Conservation (phyloP, 2,888 invertebrate genomes). For the Taphrorychus bicolor region DNA sequence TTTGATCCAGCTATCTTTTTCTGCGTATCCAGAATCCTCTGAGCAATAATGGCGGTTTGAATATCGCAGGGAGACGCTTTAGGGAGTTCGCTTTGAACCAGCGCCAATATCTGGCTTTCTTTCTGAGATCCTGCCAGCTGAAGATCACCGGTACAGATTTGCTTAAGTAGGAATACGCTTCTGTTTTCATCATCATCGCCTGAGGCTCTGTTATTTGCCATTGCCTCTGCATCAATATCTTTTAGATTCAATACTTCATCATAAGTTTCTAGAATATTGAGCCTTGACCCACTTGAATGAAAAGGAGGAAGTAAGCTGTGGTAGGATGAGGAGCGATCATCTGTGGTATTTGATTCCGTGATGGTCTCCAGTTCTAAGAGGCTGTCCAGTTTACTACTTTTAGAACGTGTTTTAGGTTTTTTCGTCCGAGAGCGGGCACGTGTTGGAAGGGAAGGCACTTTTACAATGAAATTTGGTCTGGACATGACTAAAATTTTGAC, state of each 20-base stretch:
- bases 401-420: no score
- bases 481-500: no score
- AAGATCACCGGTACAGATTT: conserved; percentile 19
- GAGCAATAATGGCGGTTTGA: conserved; percentile 20
- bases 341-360: no score
- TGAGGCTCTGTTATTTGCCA: neutral
- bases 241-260: conserved; percentile 41
- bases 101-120: conserved; percentile 2
- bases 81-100: conserved; percentile 13
- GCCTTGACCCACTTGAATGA: neutral
- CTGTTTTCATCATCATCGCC: neutral
- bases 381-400: no score
- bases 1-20: conserved; percentile 7
- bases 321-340: no score
- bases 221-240: conserved; percentile 3
- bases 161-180: conserved; percentile 20
- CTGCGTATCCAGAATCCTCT: conserved; percentile 18
- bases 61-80: conserved; percentile 6
- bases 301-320: no score
- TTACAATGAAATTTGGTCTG: no score
- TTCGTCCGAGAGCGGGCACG: no score
- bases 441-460: no score
- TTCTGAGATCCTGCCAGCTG: conserved; percentile 2
- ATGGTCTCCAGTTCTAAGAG: no score
- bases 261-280: conserved; percentile 37